Conservation (phyloP, 2,113 vertebrate genomes). For the Salvelinus alpinus region DNA sequence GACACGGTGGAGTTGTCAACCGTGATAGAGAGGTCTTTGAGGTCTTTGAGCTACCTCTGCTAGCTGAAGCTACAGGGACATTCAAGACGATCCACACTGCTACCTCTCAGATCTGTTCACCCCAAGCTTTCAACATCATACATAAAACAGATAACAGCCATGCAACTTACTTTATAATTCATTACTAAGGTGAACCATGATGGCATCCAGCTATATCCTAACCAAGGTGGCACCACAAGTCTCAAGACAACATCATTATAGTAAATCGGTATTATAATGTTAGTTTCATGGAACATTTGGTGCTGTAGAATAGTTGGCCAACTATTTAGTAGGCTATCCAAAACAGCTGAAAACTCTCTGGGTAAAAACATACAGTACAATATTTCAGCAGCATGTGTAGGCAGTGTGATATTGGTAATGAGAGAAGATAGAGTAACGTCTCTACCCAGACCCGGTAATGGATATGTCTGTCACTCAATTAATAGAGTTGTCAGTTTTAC, state of each 20-base stretch:
- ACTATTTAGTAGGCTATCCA: not conserved
- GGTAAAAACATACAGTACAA: not conserved
- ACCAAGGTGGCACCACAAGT: too few species aligned
- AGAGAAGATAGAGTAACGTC: constrained; percentile 3
- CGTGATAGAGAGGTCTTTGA: too few species aligned
- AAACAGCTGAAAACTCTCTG: not conserved
- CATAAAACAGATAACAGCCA: too few species aligned
- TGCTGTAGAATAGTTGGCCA: not conserved
- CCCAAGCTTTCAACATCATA: too few species aligned
- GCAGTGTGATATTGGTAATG: not conserved
- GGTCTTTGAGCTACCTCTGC: not conserved
- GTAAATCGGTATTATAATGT: too few species aligned
- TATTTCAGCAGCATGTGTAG: constrained; percentile 4
- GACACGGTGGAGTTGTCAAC: too few species aligned
- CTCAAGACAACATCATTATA: too few species aligned
- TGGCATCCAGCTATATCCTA: too few species aligned
- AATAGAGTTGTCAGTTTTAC: constrained; percentile 46
- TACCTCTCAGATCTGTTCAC: not conserved
- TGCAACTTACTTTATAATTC: too few species aligned
- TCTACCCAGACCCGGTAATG: constrained; percentile 13
- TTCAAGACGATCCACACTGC: not conserved
- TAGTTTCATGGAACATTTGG: too few species aligned
- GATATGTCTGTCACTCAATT: constrained; percentile 32
- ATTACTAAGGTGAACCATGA: too few species aligned
- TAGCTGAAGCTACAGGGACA: constrained; percentile 13